Evolutionary conservation across 2,888 invertebrate species (phyloP).

Genomic region (Ischnus inquisitorius): DNA sequence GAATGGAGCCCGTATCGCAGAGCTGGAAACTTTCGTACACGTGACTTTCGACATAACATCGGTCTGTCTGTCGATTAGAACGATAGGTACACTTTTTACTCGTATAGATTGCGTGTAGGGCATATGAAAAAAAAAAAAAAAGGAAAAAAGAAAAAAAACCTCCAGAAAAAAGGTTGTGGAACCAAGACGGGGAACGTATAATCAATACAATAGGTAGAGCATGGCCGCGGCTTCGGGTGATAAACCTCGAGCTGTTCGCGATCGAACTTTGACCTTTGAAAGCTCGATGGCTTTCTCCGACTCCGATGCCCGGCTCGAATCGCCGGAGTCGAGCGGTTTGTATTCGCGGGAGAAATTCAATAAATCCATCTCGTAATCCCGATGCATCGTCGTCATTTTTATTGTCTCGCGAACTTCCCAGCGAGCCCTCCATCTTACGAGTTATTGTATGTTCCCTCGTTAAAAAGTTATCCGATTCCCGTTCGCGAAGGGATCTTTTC

Average conservation of each 20-base stretch:
- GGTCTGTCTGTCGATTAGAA: not conserved
- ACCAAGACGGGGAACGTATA: constrained; percentile 19
- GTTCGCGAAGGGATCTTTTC: no score
- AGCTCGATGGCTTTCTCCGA: constrained; percentile 2
- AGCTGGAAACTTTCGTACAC: no score
- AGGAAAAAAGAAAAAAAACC: no score
- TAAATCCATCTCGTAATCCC: no score
- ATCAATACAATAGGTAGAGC: constrained; percentile 27
- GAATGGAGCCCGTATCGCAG: not conserved
- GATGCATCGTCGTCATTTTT: no score
- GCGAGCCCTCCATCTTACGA: no score
- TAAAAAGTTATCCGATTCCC: no score
- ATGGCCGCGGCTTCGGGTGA: constrained; percentile 29
- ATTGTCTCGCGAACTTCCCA: no score
- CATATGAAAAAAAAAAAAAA: no score
- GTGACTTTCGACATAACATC: not conserved
- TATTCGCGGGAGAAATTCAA: not conserved
- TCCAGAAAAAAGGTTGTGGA: constrained; percentile 16
- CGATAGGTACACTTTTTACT: not conserved
- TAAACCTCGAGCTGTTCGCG: constrained; percentile 39
- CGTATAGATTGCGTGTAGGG: not conserved
- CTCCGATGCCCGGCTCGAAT: not conserved
- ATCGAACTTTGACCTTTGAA: constrained; percentile 58
- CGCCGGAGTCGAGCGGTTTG: no score
- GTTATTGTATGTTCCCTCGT: no score